Evolutionary conservation across 2,797 vertebrate species (phyloP).

Genomic region (Eptatretus atami): DNA sequence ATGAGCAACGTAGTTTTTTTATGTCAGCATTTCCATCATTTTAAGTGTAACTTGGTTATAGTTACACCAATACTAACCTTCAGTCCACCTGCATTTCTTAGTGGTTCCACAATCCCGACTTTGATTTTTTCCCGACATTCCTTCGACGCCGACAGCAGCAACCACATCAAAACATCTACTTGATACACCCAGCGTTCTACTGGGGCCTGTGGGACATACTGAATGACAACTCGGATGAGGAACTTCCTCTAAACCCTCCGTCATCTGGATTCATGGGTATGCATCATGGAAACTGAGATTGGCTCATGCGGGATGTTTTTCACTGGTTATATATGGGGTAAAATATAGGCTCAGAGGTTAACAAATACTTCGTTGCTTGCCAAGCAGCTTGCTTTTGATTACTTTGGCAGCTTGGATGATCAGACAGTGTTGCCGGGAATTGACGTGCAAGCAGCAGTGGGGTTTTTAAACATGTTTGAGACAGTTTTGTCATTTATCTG

Average conservation of each 20-base stretch:
- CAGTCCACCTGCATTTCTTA: conserved; percentile 11
- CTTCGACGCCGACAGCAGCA: conserved; percentile 38
- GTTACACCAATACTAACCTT: too few relatives aligned
- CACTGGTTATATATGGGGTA: neutral
- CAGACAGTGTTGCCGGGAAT: neutral
- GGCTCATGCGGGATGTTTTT: neutral
- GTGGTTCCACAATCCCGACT: conserved; percentile 86
- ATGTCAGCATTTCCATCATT: too few relatives aligned
- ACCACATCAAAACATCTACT: conserved; percentile 59
- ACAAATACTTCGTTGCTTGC: too few relatives aligned
- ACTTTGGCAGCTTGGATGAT: neutral
- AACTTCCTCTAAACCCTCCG: conserved; percentile 85
- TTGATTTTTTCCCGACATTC: conserved; percentile 75
- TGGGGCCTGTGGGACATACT: conserved; percentile 93
- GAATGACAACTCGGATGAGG: conserved; percentile 67
- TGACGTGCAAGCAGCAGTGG: neutral
- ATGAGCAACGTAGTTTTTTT: too few relatives aligned
- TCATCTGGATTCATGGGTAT: conserved; percentile 91
- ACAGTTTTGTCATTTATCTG: too few relatives aligned
- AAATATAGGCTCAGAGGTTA: too few relatives aligned
- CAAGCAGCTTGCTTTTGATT: neutral
- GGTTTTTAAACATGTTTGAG: too few relatives aligned
- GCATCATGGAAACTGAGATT: conserved; percentile 9
- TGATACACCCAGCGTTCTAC: conserved; percentile 74
- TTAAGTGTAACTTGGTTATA: too few relatives aligned